These are phyloP conservation scores for Sebastiscus albofasciatus DNA, from an alignment of 2,797 vertebrate genomes.

Conservation along the genomic window DNA sequence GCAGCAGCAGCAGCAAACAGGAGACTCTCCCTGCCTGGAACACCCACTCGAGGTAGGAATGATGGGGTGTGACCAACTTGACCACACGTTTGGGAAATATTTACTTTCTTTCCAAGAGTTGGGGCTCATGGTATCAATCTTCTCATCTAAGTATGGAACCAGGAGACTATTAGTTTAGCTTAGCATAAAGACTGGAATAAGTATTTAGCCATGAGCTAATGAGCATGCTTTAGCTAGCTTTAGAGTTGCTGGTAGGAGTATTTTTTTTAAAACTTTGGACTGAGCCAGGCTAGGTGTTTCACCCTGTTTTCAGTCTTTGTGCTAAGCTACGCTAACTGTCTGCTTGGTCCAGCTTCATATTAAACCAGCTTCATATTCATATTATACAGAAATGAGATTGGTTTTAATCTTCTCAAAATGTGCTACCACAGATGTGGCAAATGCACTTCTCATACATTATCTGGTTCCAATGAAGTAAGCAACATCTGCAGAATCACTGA, in stretches of 20 bases:
- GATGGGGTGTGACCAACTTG: conserved; percentile 24
- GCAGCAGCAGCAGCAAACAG: conserved; percentile 80
- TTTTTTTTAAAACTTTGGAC: background rate
- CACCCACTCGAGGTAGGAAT: conserved; percentile 89
- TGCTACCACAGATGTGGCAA: background rate
- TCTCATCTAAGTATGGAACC: background rate
- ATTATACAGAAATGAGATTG: background rate
- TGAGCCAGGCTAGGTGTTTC: background rate
- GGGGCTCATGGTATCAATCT: no score
- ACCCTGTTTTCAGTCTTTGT: background rate
- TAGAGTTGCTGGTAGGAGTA: background rate
- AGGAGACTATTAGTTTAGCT: background rate
- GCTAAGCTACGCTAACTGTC: background rate
- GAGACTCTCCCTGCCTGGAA: conserved; percentile 90
- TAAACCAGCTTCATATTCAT: background rate
- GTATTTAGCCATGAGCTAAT: background rate
- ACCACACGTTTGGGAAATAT: background rate
- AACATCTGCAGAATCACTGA: background rate
- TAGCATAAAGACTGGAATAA: background rate
- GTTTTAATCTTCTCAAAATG: background rate
- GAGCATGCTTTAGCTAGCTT: background rate
- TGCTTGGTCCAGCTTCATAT: background rate
- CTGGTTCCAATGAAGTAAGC: background rate
- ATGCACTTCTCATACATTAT: background rate
- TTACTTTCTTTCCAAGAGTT: background rate